Conservation (phyloP, 2,113 vertebrate species). For the Mirounga angustirostris region DNA sequence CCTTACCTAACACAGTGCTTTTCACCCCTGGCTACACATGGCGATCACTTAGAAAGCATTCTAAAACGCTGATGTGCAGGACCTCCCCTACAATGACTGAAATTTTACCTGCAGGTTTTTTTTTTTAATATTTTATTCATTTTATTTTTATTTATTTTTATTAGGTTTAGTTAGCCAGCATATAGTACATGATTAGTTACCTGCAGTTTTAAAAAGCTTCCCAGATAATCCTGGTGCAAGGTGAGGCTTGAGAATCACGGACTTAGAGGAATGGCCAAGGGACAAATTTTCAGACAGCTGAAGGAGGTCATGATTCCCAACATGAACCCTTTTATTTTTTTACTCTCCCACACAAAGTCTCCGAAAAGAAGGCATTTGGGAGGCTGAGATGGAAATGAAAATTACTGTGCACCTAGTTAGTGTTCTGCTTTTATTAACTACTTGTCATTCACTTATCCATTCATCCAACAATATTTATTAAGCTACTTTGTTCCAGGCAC, state of each 20-base stretch:
- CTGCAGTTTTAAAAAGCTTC: not conserved
- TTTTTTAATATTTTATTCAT: too few relatives aligned
- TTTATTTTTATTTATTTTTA: too few relatives aligned
- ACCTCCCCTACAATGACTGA: not conserved
- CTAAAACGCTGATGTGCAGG: not conserved
- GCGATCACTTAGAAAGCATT: conserved; percentile 24
- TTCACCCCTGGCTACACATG: not conserved
- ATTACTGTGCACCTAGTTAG: not conserved
- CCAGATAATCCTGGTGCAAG: not conserved
- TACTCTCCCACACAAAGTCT: not conserved
- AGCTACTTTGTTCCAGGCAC: not conserved
- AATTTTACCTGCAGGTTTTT: not conserved
- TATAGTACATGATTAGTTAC: not conserved
- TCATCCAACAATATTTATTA: conserved; percentile 5
- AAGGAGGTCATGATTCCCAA: not conserved
- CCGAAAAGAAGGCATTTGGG: not conserved
- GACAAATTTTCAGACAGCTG: not conserved
- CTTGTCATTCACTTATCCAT: conserved; percentile 19
- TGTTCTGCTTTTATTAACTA: conserved; percentile 5
- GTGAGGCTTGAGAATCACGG: not conserved
- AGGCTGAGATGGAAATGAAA: not conserved
- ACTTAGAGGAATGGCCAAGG: not conserved
- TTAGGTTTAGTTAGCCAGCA: too few relatives aligned
- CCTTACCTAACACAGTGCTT: not conserved
- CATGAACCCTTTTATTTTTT: not conserved